Evolutionary conservation across 2,797 vertebrate species (phyloP).

Genomic region (Alcedo quadribrachys): DNA sequence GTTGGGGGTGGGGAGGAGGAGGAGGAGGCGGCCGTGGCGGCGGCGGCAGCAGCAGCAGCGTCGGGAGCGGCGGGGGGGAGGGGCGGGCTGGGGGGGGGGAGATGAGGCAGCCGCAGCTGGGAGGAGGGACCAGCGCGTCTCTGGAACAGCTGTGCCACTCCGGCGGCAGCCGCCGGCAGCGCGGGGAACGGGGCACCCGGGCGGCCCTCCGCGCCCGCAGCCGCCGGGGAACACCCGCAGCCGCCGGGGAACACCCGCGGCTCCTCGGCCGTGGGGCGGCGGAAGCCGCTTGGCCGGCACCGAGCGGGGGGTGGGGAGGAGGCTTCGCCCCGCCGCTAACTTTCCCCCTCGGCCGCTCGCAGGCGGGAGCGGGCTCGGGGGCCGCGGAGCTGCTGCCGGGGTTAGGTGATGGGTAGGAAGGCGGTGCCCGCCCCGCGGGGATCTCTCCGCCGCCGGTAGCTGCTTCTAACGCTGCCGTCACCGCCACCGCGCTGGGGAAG

Average conservation of each 20-base stretch:
- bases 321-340: background rate
- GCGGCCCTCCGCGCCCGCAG: background rate
- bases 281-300: background rate
- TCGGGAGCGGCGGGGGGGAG: constrained; percentile 71
- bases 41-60: constrained; percentile 70
- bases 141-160: constrained; percentile 75
- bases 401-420: background rate
- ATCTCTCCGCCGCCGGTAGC: background rate
- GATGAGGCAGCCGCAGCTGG: constrained; percentile 81
- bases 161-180: constrained; percentile 47
- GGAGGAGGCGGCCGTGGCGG: constrained; percentile 57
- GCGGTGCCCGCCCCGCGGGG: background rate
- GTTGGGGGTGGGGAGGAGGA: constrained; percentile 43
- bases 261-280: background rate
- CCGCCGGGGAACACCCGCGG: background rate
- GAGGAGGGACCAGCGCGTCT: constrained; percentile 75
- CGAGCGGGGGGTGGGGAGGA: background rate
- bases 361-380: background rate
- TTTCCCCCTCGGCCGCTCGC: background rate
- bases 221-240: constrained; percentile 1
- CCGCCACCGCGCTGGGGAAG: background rate
- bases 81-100: constrained; percentile 71
- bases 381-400: background rate
- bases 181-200: constrained; percentile 29
- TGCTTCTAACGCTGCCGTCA: background rate